Evolutionary conservation across 1,140 invertebrate species (phyloP).

Genomic region (Saccostrea cuccullata): DNA sequence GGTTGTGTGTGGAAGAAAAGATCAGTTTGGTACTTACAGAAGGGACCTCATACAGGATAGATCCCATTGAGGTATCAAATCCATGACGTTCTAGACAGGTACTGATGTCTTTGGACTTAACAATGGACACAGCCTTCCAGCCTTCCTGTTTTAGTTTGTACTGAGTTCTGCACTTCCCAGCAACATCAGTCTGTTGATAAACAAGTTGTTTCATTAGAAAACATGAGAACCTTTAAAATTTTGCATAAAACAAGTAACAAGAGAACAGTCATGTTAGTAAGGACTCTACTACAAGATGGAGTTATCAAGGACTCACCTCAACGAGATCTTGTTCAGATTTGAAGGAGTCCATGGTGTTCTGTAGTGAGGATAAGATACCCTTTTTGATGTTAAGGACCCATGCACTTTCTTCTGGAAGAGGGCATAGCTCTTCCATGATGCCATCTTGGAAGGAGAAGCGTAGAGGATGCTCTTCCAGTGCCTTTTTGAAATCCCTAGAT

Average conservation of each 20-base stretch:
- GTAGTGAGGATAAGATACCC: constrained; percentile 91
- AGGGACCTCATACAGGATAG: constrained; percentile 63
- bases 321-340: constrained; percentile 85
- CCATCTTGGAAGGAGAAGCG: constrained; percentile 81
- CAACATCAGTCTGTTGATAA: constrained; percentile 86
- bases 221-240: not conserved
- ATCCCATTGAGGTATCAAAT: constrained; percentile 72
- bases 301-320: constrained; percentile 57
- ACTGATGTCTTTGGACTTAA: constrained; percentile 88
- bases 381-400: constrained; percentile 93
- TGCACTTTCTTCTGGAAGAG: constrained; percentile 81
- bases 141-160: constrained; percentile 83
- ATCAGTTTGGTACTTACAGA: constrained; percentile 59
- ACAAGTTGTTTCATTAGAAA: not conserved
- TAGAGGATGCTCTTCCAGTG: constrained; percentile 79
- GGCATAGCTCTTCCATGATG: constrained; percentile 78
- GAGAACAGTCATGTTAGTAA: too few relatives aligned
- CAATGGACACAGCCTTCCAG: constrained; percentile 86
- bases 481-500: constrained; percentile 48
- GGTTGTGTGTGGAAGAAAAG: not conserved
- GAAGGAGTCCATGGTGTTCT: constrained; percentile 91
- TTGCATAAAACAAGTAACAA: not conserved
- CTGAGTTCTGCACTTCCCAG: constrained; percentile 89
- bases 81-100: constrained; percentile 87
- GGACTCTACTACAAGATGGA: not conserved